A percentile compares a stretch with the other conserved stretches of the same genome.
Conservation (phyloP, 2,113 vertebrate genomes). For the Leptosomus discolor region DNA sequence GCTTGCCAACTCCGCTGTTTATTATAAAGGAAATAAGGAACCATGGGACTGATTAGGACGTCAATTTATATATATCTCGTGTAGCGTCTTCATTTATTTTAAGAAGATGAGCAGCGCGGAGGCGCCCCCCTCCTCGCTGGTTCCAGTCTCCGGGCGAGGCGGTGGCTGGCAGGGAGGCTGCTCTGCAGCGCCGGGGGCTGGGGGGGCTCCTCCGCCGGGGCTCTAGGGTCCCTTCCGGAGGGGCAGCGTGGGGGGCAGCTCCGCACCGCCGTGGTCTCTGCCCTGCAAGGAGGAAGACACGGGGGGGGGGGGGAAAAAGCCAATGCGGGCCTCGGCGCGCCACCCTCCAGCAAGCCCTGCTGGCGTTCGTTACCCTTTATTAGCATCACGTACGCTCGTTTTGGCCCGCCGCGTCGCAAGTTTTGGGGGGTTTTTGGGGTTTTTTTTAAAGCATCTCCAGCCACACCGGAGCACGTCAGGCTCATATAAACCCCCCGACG, state of each 20-base stretch:
- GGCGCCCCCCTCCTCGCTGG: conserved; percentile 1
- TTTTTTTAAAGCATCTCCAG: background rate
- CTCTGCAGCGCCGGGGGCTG: no score
- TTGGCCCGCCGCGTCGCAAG: background rate
- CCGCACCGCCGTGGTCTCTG: conserved; percentile 81
- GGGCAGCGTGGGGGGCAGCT: conserved; percentile 83
- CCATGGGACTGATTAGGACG: conserved; percentile 59
- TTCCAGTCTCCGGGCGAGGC: background rate
- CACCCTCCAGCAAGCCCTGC: background rate
- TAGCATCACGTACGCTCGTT: rapidly evolving
- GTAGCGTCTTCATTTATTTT: conserved; percentile 63
- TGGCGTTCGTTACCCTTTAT: background rate
- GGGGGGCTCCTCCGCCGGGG: background rate
- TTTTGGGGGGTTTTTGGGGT: rapidly evolving
- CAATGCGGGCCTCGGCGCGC: no score
- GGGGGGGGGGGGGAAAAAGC: background rate
- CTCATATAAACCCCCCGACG: background rate
- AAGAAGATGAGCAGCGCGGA: conserved; percentile 6
- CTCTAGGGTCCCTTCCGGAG: conserved; percentile 90
- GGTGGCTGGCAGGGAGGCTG: background rate
- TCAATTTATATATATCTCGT: conserved; percentile 54
- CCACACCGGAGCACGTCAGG: background rate
- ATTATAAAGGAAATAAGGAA: conserved; percentile 59
- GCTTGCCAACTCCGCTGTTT: conserved; percentile 64
- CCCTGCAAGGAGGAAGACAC: conserved; percentile 67